Evolutionary conservation across 2,888 invertebrate species (phyloP).

Genomic region (Junonia oenone): DNA sequence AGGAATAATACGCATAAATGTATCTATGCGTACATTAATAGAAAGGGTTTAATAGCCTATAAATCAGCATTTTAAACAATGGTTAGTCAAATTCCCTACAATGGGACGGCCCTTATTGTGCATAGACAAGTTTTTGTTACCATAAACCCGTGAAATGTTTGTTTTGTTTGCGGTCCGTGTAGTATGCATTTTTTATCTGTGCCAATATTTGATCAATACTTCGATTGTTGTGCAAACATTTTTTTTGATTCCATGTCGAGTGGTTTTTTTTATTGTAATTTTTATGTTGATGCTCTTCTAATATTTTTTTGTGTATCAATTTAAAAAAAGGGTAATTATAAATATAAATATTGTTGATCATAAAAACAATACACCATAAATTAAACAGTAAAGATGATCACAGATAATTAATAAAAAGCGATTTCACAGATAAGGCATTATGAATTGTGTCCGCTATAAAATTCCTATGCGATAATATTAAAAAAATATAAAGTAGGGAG

Average conservation of each 20-base stretch:
- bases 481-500: slow-evolving; percentile 32
- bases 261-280: too few relatives aligned
- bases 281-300: too few relatives aligned
- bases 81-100: slow-evolving; percentile 72
- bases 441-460: slow-evolving; percentile 1
- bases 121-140: slow-evolving; percentile 62
- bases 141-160: slow-evolving; percentile 76
- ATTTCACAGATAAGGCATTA: neutral
- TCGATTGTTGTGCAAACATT: slow-evolving; percentile 27
- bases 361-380: neutral
- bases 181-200: slow-evolving; percentile 48
- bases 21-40: slow-evolving; percentile 65
- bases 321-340: neutral
- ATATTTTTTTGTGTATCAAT: too few relatives aligned
- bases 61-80: slow-evolving; percentile 79
- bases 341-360: neutral
- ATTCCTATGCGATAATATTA: neutral
- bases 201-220: slow-evolving; percentile 47
- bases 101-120: slow-evolving; percentile 53
- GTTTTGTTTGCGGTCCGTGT: slow-evolving; percentile 62
- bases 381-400: too few relatives aligned
- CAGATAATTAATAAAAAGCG: too few relatives aligned
- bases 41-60: slow-evolving; percentile 80
- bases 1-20: slow-evolving; percentile 73
- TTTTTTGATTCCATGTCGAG: slow-evolving; percentile 11